A percentile compares a stretch with the other conserved stretches of the same genome.
phyloP scores from a whole-genome alignment of 2,888 invertebrate species.

The Drosophila pseudotalamancana region DNA sequence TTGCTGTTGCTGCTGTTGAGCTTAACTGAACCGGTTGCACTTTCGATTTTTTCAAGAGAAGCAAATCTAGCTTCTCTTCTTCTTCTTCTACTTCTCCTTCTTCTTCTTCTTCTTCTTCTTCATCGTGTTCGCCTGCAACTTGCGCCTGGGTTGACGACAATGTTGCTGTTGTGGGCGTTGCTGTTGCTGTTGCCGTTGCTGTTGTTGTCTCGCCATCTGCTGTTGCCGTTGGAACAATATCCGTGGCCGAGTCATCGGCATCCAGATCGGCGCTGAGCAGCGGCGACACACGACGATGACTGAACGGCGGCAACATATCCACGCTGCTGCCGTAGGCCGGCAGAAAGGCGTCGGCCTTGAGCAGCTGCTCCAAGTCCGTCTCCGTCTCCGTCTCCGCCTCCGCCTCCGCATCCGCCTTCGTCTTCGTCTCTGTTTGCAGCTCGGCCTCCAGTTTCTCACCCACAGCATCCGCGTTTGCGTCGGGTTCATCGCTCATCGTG shows the following conservation, averaged over 20 bases:
- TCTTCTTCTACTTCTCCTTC: no score
- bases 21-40: conserved; percentile 79
- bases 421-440: neutral
- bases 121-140: no score
- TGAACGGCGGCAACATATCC: conserved; percentile 53
- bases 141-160: neutral
- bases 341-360: conserved; percentile 77
- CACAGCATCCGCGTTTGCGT: conserved; percentile 15
- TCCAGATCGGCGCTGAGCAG: conserved; percentile 53
- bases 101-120: no score
- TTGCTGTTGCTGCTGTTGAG: conserved; percentile 19
- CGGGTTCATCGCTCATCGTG: conserved; percentile 35
- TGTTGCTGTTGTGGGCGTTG: conserved; percentile 20
- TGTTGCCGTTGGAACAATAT: conserved; percentile 38
- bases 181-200: conserved; percentile 10
- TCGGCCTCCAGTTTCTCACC: neutral
- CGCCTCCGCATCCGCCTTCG: neutral
- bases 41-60: conserved; percentile 80
- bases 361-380: conserved; percentile 62
- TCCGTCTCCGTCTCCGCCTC: conserved; percentile 11
- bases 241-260: conserved; percentile 25
- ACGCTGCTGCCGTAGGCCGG: conserved; percentile 61
- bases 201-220: conserved; percentile 25
- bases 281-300: conserved; percentile 73
- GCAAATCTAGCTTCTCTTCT: conserved; percentile 32